Conservation (phyloP, 2,113 vertebrate species). For the Cygnus buccinator region DNA sequence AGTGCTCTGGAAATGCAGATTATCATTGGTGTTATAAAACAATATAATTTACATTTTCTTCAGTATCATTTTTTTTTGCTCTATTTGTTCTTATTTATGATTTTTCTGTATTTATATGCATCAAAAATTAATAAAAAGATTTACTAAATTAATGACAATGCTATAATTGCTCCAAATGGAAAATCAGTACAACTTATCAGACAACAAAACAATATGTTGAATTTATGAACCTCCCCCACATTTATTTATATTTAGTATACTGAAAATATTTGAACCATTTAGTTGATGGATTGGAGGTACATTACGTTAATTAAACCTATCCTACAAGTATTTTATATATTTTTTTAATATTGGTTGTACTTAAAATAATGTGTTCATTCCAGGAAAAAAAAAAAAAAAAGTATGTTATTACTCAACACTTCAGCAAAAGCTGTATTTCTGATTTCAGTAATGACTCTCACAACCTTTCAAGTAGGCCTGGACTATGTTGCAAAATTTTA, state of each 20-base stretch:
- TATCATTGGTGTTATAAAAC: neutral
- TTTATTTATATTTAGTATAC: slow-evolving; percentile 6
- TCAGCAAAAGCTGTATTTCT: neutral
- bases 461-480: neutral
- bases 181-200: slow-evolving; percentile 1
- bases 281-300: neutral
- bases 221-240: slow-evolving; percentile 21
- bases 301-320: slow-evolving; percentile 24
- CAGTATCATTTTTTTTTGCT: neutral
- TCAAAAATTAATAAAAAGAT: slow-evolving; percentile 52
- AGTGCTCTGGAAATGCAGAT: neutral
- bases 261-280: slow-evolving; percentile 41
- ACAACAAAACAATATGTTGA: slow-evolving; percentile 1
- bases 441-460: neutral
- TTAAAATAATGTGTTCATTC: neutral
- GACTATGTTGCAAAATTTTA: neutral
- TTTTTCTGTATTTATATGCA: slow-evolving; percentile 22
- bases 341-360: neutral
- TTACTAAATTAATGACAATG: neutral
- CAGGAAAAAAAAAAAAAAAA: neutral
- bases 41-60: neutral
- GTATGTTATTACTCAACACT: neutral
- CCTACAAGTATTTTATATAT: neutral
- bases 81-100: slow-evolving; percentile 6
- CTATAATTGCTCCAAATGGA: neutral